Conservation (phyloP, 2,797 vertebrate genomes). For the Coreius guichenoti region DNA sequence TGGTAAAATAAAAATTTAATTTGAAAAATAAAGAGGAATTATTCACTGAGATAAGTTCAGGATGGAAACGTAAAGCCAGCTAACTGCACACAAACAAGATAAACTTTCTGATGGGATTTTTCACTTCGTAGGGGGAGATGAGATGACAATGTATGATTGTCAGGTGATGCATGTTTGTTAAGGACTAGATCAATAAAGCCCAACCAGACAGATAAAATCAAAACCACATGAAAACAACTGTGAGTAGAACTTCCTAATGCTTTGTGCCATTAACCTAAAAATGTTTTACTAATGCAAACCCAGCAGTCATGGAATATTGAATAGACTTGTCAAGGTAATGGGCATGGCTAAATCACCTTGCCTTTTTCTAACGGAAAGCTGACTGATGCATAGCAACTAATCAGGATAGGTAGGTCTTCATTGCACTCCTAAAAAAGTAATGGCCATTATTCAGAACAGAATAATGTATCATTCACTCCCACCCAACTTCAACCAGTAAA, state of each 20-base stretch:
- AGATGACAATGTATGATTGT: background rate
- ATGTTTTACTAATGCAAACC: background rate
- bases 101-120: background rate
- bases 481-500: background rate
- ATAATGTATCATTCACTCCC: background rate
- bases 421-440: background rate
- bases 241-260: background rate
- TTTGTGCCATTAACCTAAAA: background rate
- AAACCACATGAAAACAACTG: background rate
- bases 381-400: background rate
- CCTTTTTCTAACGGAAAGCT: background rate
- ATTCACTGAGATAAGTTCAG: background rate
- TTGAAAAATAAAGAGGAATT: background rate
- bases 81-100: background rate
- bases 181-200: background rate
- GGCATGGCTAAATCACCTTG: background rate
- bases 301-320: background rate
- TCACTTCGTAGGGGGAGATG: background rate
- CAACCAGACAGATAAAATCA: background rate
- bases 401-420: background rate
- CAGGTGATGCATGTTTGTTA: conserved; percentile 1
- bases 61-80: background rate
- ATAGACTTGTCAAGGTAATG: background rate
- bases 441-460: background rate
- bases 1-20: background rate